These are phyloP conservation scores for Geotrupes spiniger DNA, from an alignment of 2,888 invertebrate species.

Conservation along the genomic window DNA sequence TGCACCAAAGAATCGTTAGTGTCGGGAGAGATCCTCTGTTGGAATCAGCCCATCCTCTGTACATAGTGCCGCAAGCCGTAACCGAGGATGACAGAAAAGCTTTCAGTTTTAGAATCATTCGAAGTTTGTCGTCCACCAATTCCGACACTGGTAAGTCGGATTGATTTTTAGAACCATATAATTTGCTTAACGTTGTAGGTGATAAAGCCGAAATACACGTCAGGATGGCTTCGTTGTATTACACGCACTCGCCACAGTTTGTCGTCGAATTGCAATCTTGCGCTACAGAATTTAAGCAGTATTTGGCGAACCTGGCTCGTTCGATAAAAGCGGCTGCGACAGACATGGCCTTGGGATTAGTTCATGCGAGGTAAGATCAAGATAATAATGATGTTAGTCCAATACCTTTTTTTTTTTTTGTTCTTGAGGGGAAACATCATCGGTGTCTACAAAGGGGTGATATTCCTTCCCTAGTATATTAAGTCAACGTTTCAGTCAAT, in stretches of 20 bases:
- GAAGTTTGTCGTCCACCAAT: conserved; percentile 37
- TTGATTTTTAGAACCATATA: neutral
- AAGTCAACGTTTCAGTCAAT: no score
- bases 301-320: conserved; percentile 77
- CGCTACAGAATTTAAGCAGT: conserved; percentile 86
- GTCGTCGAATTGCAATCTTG: conserved; percentile 84
- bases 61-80: conserved; percentile 43
- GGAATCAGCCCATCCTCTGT: conserved; percentile 50
- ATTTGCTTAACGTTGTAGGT: conserved; percentile 2
- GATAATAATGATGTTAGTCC: neutral
- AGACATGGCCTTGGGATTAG: conserved; percentile 89
- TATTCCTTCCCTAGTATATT: neutral
- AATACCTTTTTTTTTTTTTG: neutral
- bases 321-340: conserved; percentile 88
- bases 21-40: conserved; percentile 75
- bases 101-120: conserved; percentile 55
- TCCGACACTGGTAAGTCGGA: neutral
- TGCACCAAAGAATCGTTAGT: conserved; percentile 81
- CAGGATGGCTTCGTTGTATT: conserved; percentile 88
- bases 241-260: conserved; percentile 87
- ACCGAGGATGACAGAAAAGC: conserved; percentile 46
- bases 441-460: no score
- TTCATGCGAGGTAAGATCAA: conserved; percentile 60
- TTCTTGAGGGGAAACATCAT: no score
- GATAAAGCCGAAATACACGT: conserved; percentile 48